Percentiles rank a stretch among this genome's conserved stretches.
phyloP scores from a whole-genome alignment of 2,888 invertebrate species.

The Mylabris sibirica region DNA sequence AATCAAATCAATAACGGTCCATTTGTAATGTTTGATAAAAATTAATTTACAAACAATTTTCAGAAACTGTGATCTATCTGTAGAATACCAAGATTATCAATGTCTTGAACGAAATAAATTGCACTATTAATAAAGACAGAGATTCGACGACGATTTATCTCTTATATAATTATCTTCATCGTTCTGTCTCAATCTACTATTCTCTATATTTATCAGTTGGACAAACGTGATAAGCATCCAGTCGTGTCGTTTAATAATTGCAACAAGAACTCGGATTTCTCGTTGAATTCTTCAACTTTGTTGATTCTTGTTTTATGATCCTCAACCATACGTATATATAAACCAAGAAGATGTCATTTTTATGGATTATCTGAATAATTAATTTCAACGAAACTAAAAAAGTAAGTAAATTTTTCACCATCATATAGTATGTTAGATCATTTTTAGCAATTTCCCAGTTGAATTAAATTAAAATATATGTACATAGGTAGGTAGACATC shows the following conservation, averaged over 20 bases:
- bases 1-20: slow-evolving; percentile 10
- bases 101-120: not conserved
- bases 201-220: slow-evolving; percentile 14
- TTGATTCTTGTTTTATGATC: not conserved
- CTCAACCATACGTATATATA: not conserved
- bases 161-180: slow-evolving; percentile 5
- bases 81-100: not conserved
- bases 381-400: not conserved
- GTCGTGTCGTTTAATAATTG: slow-evolving; percentile 8
- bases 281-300: slow-evolving; percentile 11
- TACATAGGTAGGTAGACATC: not conserved
- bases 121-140: not conserved
- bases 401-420: not conserved
- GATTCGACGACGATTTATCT: not conserved
- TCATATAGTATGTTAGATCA: too few relatives aligned
- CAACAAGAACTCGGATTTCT: slow-evolving; percentile 10
- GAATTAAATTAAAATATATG: not conserved
- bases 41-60: not conserved
- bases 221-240: slow-evolving; percentile 14
- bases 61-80: not conserved
- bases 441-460: not conserved
- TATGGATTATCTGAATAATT: not conserved
- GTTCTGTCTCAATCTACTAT: slow-evolving; percentile 1
- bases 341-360: not conserved
- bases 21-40: not conserved